Conservation (phyloP, 1,140 invertebrate species). For the Melitaea cinxia region DNA sequence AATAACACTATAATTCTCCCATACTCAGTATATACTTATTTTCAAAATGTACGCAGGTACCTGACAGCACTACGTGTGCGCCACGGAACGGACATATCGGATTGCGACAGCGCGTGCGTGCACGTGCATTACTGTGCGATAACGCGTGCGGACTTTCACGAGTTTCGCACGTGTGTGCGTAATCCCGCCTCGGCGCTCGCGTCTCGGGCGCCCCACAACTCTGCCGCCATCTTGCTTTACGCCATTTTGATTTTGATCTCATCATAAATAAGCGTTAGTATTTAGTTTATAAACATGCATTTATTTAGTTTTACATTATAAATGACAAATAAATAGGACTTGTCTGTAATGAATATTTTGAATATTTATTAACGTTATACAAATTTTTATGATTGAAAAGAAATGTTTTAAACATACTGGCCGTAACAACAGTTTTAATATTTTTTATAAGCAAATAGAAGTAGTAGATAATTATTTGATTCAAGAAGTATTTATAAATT, state of each 20-base stretch:
- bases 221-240: constrained; percentile 66
- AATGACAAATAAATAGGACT: too few species aligned
- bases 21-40: not conserved
- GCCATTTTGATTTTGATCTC: constrained; percentile 69
- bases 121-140: constrained; percentile 92
- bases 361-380: not conserved
- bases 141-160: constrained; percentile 88
- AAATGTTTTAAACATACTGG: too few species aligned
- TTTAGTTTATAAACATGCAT: not conserved
- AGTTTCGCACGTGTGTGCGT: constrained; percentile 88
- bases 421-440: too few species aligned
- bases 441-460: too few species aligned
- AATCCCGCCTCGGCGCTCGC: constrained; percentile 87
- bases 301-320: too few species aligned
- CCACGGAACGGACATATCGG: constrained; percentile 67
- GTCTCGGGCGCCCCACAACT: constrained; percentile 70
- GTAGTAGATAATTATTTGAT: too few species aligned
- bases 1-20: not conserved
- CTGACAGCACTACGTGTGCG: constrained; percentile 83
- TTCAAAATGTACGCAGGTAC: constrained; percentile 47
- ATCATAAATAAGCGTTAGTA: constrained; percentile 42
- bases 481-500: too few species aligned
- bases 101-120: constrained; percentile 87
- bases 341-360: too few species aligned
- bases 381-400: too few species aligned